A percentile compares a stretch with the other conserved stretches of the same genome.
Evolutionary conservation across 35 echinoderm and acorn worm species (phyloP).

Genomic region (Chiridota heheva): DNA sequence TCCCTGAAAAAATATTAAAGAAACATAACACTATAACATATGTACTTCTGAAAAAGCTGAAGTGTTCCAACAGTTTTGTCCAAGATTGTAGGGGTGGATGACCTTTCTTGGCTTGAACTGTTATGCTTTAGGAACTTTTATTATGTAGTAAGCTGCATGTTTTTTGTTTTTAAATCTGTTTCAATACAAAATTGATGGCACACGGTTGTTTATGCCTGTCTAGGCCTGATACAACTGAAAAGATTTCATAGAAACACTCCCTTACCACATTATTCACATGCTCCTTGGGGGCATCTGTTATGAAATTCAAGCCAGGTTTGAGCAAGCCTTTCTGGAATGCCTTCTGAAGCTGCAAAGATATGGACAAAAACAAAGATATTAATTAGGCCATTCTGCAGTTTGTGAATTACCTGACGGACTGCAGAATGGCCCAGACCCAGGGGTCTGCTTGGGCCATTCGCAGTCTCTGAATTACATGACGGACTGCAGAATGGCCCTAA

Average conservation of each 20-base stretch:
- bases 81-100: not conserved
- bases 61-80: too few species aligned
- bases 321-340: conserved; percentile 59
- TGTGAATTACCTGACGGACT: too few species aligned
- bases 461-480: too few species aligned
- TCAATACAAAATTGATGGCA: not conserved
- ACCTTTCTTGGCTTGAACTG: not conserved
- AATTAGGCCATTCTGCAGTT: too few species aligned
- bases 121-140: not conserved
- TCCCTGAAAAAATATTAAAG: too few species aligned
- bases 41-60: too few species aligned
- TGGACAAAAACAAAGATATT: conserved; percentile 16
- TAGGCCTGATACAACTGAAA: not conserved
- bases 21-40: too few species aligned
- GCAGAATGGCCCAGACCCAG: too few species aligned
- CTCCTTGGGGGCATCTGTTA: conserved; percentile 45
- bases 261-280: conserved; percentile 77
- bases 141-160: not conserved
- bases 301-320: conserved; percentile 76
- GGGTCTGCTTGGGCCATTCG: too few species aligned
- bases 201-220: not conserved
- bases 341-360: conserved; percentile 57
- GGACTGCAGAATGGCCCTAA: too few species aligned
- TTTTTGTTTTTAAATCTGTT: not conserved
- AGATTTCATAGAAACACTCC: not conserved